These are phyloP conservation scores for Vireo altiloquus DNA, from an alignment of 2,113 vertebrate species.

Conservation along the genomic window DNA sequence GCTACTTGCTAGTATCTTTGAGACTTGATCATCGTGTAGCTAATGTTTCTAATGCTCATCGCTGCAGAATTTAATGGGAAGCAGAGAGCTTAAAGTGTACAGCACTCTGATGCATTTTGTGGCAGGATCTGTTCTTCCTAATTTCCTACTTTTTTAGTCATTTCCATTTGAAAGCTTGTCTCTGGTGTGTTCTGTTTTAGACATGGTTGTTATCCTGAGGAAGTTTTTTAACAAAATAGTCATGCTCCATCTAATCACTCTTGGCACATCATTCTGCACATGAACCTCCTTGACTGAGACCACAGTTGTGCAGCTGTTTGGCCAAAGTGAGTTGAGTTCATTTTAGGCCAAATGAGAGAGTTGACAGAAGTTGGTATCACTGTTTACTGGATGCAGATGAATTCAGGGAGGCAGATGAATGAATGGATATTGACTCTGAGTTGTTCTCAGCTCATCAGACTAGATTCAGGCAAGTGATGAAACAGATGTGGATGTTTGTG, in stretches of 20 bases:
- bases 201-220: background rate
- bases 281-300: background rate
- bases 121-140: background rate
- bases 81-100: background rate
- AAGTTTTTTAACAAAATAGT: background rate
- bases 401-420: background rate
- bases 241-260: background rate
- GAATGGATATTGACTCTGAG: background rate
- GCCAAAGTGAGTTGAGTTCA: background rate
- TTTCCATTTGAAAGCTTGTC: background rate
- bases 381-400: background rate
- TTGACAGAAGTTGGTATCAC: background rate
- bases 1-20: background rate
- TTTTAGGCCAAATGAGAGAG: background rate
- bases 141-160: background rate
- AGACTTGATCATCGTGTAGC: background rate
- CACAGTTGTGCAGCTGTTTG: background rate
- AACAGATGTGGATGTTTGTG: background rate
- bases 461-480: background rate
- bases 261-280: background rate
- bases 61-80: background rate
- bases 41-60: background rate
- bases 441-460: background rate
- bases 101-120: background rate
- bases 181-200: background rate